phyloP scores from a whole-genome alignment of 2,113 vertebrate genomes.

The Cephalophus harveyi region DNA sequence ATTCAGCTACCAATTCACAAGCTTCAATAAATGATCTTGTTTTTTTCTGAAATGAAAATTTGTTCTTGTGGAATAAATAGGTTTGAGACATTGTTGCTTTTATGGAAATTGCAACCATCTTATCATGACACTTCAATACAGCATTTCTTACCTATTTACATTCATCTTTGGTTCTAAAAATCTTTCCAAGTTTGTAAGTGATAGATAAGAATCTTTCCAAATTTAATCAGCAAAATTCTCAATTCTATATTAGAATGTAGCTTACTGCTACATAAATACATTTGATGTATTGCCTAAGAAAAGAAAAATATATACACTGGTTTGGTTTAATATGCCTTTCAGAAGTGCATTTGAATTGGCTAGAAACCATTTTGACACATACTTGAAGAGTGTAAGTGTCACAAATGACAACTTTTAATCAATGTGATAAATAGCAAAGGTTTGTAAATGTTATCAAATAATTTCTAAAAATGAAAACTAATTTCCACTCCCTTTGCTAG shows the following conservation, averaged over 20 bases:
- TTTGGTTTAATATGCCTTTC: slow-evolving; percentile 45
- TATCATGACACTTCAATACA: background rate
- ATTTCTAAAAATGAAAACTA: slow-evolving; percentile 75
- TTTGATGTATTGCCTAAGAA: slow-evolving; percentile 57
- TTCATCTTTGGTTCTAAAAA: slow-evolving; percentile 30
- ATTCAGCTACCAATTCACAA: background rate
- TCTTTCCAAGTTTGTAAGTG: slow-evolving; percentile 30
- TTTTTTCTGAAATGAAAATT: background rate
- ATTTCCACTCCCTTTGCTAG: slow-evolving; percentile 59
- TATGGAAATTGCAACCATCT: slow-evolving; percentile 44
- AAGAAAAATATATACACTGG: slow-evolving; percentile 34
- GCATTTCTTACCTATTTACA: slow-evolving; percentile 27
- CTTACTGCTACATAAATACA: background rate
- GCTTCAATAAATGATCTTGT: background rate
- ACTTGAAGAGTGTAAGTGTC: slow-evolving; percentile 66
- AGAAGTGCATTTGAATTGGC: slow-evolving; percentile 59
- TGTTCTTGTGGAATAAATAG: background rate
- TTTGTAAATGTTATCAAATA: slow-evolving; percentile 63
- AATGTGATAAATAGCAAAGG: slow-evolving; percentile 72
- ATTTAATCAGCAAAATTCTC: slow-evolving; percentile 63
- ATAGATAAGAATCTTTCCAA: slow-evolving; percentile 55
- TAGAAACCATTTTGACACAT: slow-evolving; percentile 63
- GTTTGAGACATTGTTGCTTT: slow-evolving; percentile 27
- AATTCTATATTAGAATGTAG: slow-evolving; percentile 31
- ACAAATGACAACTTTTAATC: slow-evolving; percentile 75